Base-by-base conservation (phyloP, 2,888 invertebrate species). In the Villa cingulata region DNA sequence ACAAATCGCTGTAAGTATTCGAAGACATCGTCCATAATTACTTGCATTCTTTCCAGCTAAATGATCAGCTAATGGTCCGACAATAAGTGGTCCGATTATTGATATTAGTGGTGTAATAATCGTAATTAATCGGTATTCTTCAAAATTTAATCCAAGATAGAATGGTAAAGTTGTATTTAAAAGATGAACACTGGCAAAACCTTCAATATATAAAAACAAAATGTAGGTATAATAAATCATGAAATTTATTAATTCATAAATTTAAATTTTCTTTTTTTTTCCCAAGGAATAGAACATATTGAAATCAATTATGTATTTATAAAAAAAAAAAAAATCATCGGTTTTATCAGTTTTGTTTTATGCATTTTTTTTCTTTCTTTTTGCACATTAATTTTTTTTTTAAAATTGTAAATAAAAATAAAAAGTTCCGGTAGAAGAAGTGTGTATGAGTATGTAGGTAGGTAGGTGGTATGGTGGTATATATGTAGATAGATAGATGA, bases 121-220 rank as follows among this genome's bases (percentile, higher is more conserved):
- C 47, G 85, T 87, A 57, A 91, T 80, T 48, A 83, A 74, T 18
- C 85, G 78, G 32, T 82, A 78, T 65, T 91, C 86, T 45, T 78
- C 76, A 52, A 78, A 71, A 45, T 81, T 80, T 55, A 92, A 66
- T 2, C 89, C 90, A 46, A 67, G 52, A 32, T 59, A 50, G 18
- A 56, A 23, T 1, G 67, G 67, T 52, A 58, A 87, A 49, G 83
- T 72, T 17, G 86, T 80, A 52, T 91, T 78, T 68, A 86, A 84
- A 9, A 90, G 84, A 59, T 85, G 79, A 53, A 91, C 74, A 57
- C 85, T 83, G 54, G 88, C 86, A 59, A 90, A 72, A 56, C 84
- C 90, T 90, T 68, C n/a, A n/a, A n/a, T n/a, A n/a, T n/a, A n/a
- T n/a, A 43, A 62, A 62, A 49, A 29, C 50, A 17, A 32, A 3